Evolutionary conservation across 2,797 vertebrate genomes (phyloP), one percentile per base, ranked within the genome.

Genomic region (Microctenopoma lineatum): DNA sequence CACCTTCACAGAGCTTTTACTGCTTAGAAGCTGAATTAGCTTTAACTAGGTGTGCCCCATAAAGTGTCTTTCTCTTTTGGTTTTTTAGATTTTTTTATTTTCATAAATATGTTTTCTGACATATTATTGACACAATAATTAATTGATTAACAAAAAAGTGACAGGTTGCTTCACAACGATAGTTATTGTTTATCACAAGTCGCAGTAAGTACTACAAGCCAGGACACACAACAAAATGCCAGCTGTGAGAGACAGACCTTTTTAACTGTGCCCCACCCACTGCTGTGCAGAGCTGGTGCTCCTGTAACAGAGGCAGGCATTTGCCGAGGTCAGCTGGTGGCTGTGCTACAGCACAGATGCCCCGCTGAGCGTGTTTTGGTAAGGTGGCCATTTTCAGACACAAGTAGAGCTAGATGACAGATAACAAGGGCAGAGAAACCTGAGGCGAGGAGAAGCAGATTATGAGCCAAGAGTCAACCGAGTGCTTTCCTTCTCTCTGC

Each of bases 311-410:
- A 65, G 41, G 46, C 65, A 50, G 71, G 51, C 51, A 41, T 69
- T 73, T 45, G 41, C 59, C 56, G 36, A 11, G 73, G 57, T 70
- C 78, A 56, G 70, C 56, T 51, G 77, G 80, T 61, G 70, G 76
- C 66, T 60, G 61, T 2, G 11, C 58, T 36, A 38, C 57, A 53
- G 70, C 27, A 50, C 34, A 56, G 65, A 66, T 1, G 11, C 57
- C 83, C 71, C 12, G 15, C 75, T 69, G 77, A 41, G 79, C 32
- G 14, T 80, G 79, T 86, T 75, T 86, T 50, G 57, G 75, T 71
- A 54, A 72, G 72, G 57, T 55, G 76, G 79, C 52, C 73, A 58
- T 86, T 84, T 86, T 66, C 61, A 60, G 71, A 80, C 60, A 36
- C 11, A 9, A 48, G 51, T 13, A 32, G 38, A 73, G 59, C 55